Evolutionary conservation across 2,113 vertebrate genomes (phyloP).

Genomic region (Edolisoma coerulescens): DNA sequence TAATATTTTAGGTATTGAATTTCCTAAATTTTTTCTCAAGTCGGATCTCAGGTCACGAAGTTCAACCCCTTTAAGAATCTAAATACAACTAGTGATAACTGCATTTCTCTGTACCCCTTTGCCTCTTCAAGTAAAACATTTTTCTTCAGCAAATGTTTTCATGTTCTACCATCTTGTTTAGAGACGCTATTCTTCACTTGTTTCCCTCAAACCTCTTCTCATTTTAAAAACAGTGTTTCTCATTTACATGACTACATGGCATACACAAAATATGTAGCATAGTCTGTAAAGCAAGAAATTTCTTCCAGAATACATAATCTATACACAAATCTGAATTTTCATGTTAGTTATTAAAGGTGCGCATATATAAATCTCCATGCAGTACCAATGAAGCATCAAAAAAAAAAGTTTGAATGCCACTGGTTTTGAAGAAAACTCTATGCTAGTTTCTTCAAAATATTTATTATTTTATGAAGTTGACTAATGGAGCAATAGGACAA

Average conservation of each 20-base stretch:
- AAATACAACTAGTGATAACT: not conserved
- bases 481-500: not conserved
- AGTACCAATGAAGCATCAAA: not conserved
- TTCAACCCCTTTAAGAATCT: not conserved
- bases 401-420: not conserved
- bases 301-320: not conserved
- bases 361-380: not conserved
- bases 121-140: not conserved
- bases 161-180: not conserved
- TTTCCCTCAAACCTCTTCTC: not conserved
- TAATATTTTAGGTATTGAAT: not conserved
- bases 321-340: not conserved
- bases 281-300: not conserved
- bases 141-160: not conserved
- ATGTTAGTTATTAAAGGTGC: not conserved
- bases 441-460: not conserved
- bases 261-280: not conserved
- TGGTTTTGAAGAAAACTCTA: not conserved
- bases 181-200: not conserved
- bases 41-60: not conserved
- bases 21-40: not conserved
- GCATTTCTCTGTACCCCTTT: not conserved
- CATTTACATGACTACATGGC: not conserved
- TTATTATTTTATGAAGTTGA: constrained; percentile 3
- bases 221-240: not conserved